Conservation (phyloP, 2,888 invertebrate species). For the Elysia crispata region DNA sequence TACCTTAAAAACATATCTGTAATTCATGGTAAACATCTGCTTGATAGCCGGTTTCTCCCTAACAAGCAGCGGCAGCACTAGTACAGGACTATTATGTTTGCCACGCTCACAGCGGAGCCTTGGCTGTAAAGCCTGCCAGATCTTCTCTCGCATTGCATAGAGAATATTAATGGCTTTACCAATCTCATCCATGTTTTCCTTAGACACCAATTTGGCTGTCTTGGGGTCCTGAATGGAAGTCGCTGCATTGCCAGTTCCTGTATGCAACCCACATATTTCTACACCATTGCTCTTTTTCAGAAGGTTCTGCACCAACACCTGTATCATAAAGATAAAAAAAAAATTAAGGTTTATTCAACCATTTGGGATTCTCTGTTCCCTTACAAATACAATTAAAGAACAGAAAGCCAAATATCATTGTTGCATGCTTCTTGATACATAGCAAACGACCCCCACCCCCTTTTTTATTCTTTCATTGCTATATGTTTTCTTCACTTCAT, state of each 20-base stretch:
- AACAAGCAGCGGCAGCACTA: conserved; percentile 70
- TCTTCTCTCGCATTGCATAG: conserved; percentile 63
- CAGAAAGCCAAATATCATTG: no score
- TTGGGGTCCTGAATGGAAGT: conserved; percentile 33
- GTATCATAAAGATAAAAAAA: not conserved
- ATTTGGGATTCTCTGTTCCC: no score
- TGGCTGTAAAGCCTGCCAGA: conserved; percentile 68
- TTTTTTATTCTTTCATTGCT: no score
- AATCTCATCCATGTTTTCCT: conserved; percentile 52
- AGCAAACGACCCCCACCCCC: no score
- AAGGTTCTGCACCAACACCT: conserved; percentile 53
- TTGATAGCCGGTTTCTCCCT: conserved; percentile 59
- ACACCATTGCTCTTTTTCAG: conserved; percentile 45
- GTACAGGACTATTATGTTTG: conserved; percentile 73
- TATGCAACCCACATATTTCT: conserved; percentile 36
- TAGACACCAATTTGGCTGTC: conserved; percentile 44
- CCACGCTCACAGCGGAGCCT: conserved; percentile 71
- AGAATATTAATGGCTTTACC: conserved; percentile 59
- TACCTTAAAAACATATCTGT: conserved; percentile 58
- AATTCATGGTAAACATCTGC: conserved; percentile 63
- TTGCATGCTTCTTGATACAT: no score
- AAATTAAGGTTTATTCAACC: no score
- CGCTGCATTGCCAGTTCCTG: conserved; percentile 38
- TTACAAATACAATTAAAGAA: no score
- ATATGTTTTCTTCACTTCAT: no score